phyloP scores from a whole-genome alignment of 2,888 invertebrate genomes.

The Itoplectis maculator region DNA sequence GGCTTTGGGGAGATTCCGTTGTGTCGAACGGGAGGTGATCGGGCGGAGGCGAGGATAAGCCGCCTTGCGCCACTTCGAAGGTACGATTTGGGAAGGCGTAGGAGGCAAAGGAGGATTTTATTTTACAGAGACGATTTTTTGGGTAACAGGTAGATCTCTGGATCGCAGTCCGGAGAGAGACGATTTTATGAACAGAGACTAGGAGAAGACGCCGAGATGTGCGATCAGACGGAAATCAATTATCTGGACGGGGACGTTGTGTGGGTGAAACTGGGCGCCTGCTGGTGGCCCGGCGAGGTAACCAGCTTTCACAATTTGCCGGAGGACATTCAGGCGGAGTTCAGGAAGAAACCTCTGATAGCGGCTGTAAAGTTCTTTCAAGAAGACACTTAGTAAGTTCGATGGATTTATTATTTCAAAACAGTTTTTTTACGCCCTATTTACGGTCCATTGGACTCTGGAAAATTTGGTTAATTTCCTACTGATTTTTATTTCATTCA shows the following conservation, averaged over 20 bases:
- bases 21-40: background rate
- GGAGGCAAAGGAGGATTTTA: background rate
- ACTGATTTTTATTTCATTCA: no score
- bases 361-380: constrained; percentile 94
- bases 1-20: no score
- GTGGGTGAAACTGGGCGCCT: constrained; percentile 93
- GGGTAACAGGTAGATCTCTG: constrained; percentile 34
- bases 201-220: constrained; percentile 85
- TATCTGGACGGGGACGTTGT: constrained; percentile 92
- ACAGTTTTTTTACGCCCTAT: constrained; percentile 3
- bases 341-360: constrained; percentile 89
- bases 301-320: constrained; percentile 88
- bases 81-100: background rate
- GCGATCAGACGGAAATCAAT: constrained; percentile 89
- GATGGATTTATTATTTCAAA: constrained; percentile 22
- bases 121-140: background rate
- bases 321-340: constrained; percentile 88
- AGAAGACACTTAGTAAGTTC: constrained; percentile 92
- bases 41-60: no score
- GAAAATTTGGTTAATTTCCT: no score
- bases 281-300: constrained; percentile 95
- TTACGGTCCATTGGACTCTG: background rate
- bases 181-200: constrained; percentile 45
- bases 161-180: constrained; percentile 29
- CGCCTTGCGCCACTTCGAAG: background rate